These are phyloP conservation scores for Cataglyphis livida DNA, from an alignment of 2,888 invertebrate genomes.

Conservation along the genomic window DNA sequence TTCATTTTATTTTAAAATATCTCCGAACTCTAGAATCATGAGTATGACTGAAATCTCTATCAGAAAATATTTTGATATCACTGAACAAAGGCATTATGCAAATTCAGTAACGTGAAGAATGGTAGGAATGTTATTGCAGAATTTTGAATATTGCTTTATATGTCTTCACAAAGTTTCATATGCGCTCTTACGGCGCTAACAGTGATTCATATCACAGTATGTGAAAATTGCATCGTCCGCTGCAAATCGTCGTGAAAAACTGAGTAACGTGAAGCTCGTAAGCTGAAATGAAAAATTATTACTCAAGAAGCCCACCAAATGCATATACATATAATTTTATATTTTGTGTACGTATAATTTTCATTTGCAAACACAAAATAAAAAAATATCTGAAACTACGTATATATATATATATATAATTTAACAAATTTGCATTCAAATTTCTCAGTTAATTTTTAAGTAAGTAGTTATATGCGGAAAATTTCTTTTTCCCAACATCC, in stretches of 20 bases:
- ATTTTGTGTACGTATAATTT: neutral
- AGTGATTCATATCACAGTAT: constrained; percentile 19
- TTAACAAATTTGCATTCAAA: neutral
- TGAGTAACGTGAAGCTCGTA: constrained; percentile 31
- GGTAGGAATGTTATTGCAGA: constrained; percentile 10
- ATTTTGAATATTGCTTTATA: constrained; percentile 22
- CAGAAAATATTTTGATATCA: neutral
- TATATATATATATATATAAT: neutral
- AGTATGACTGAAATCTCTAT: neutral
- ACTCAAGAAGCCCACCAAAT: constrained; percentile 13
- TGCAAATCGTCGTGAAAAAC: constrained; percentile 34
- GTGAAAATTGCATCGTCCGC: constrained; percentile 45
- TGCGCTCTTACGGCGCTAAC: neutral
- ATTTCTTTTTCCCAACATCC: neutral
- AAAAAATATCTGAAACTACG: neutral
- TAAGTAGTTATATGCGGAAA: neutral
- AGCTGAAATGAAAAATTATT: constrained; percentile 31
- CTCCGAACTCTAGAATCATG: neutral
- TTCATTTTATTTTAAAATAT: neutral
- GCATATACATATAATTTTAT: neutral
- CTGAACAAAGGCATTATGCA: neutral
- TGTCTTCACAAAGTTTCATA: constrained; percentile 18
- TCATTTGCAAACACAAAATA: neutral
- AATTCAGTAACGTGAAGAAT: constrained; percentile 10
- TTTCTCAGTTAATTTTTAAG: neutral